Base-by-base conservation (phyloP, 2,797 vertebrate species). In the Arrhamphus sclerolepis region DNA sequence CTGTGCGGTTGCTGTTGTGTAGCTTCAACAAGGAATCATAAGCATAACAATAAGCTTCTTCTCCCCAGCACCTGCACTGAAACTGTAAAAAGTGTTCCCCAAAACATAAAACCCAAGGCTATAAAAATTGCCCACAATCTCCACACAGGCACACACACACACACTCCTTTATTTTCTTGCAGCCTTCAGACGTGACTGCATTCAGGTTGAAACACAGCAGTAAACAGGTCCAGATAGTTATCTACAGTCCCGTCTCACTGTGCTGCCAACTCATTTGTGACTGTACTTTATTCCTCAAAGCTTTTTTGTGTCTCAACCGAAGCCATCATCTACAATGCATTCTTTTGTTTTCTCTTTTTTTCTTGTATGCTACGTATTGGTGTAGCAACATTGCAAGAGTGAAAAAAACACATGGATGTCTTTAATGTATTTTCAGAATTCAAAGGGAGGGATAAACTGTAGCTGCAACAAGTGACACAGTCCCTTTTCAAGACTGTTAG, bases 121-220 rank as follows among this genome's bases (percentile, higher is more conserved):
- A 16, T 11, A 21, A 44, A 57, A 38, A 34, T 20, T 11, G 50
- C 50, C 59, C 55, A 17, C 50, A 56, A 34, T 55, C 24, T 69
- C 40, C 17, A 22, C 22, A 48, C 19, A 40, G 16, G 57, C 50
- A 56, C 58, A 48, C 55, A 56, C 58, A 48, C 55, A 49, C 29
- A 48, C 18, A 43, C 21, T 34, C 2, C 24, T 38, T 66, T 49
- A 60, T 75, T 62, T 71, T 29, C 26, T 64, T 58, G 49, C n/a
- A 52, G 53, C 63, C 29, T 50, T 28, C 47, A 49, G 58, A 57
- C 17, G 46, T 69, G 31, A 59, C 52, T 53, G 62, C 62, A 77
- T 72, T 73, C 24, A 75, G 46, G 50, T 43, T 62, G 57, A 72
- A 75, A 54, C 48, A 19, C 52, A 59, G 62, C 52, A 65, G 70